Evolutionary conservation across 2,113 vertebrate species (phyloP), one percentile per base, ranked within the genome.

Genomic region (Bufo gargarizans): DNA sequence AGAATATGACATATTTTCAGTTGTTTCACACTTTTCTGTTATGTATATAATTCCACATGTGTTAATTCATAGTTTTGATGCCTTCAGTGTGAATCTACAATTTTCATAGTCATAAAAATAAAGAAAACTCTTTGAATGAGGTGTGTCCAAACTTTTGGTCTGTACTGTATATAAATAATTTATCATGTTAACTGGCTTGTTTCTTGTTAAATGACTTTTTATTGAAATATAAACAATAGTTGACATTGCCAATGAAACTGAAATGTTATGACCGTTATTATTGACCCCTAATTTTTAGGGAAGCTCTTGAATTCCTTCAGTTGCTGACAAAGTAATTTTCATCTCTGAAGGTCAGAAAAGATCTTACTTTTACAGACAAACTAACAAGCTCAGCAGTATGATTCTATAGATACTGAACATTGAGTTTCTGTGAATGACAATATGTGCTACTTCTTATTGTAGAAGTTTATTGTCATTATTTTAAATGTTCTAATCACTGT

Each of bases 401-500:
- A 58, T 79, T 55, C 61, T 58, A 87, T 45, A 58, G 56, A 69
- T 71, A 67, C 63, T 20, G 50, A 69, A 65, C n/a, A 47, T 45
- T 45, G 59, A 50, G 49, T 77, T 80, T 80, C 50, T 71, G 63
- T 67, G 72, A n/a, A 59, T 86, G 77, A 59, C 61, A 58, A 45
- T 87, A 87, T 81, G 19, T 58, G 61, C 47, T 22, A 67, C 55
- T 69, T 67, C 20, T 45, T 80, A 71, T 67, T 13, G 11, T 43
- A 16, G 22, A 80, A 79, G 22, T 72, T 87, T 87, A 87, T 80
- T 81, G 77, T 87, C 77, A 67, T 80, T 87, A 87, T 87, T 87
- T 81, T 81, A 87, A 80, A 87, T 19, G 86, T 81, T 87, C 77
- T 87, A 80, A 87, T 87, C 86, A 87, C 86, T 81, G 53, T 87